Conservation (phyloP, 1,140 invertebrate genomes). For the Pogonus chalceus region DNA sequence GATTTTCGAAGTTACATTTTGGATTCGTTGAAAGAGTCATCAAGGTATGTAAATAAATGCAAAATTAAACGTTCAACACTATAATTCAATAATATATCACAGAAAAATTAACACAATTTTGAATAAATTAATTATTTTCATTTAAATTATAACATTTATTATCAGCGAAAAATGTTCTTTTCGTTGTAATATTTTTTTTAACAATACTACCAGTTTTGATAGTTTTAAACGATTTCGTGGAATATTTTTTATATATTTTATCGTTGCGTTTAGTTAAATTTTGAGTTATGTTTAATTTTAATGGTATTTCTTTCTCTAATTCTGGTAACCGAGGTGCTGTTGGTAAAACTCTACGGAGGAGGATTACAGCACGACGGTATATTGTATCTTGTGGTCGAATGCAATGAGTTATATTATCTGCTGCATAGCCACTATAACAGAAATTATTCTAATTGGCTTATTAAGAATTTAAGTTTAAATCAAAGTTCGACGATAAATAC, state of each 20-base stretch:
- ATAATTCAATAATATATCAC: too few species aligned
- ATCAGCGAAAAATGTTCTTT: not conserved
- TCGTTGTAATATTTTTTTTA: not conserved
- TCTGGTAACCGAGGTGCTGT: conserved; percentile 15
- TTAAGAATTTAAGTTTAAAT: too few species aligned
- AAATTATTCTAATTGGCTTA: conserved; percentile 12
- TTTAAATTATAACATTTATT: not conserved
- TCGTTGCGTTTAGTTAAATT: not conserved
- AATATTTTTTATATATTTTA: conserved; percentile 1
- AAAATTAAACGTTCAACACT: too few species aligned
- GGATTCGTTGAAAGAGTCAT: too few species aligned
- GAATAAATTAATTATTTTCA: too few species aligned
- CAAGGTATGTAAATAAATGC: too few species aligned
- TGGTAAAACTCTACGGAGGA: conserved; percentile 34
- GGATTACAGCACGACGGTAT: conserved; percentile 40
- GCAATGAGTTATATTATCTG: conserved; percentile 47
- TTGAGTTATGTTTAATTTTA: not conserved
- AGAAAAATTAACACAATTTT: not conserved
- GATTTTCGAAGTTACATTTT: too few species aligned
- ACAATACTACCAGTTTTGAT: not conserved
- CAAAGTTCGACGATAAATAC: too few species aligned
- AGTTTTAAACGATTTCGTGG: not conserved
- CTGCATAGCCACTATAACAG: conserved; percentile 43
- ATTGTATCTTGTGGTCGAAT: conserved; percentile 45
- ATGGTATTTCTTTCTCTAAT: not conserved